Base-by-base conservation (phyloP, 2,888 invertebrate genomes). In the Drosophila pullipes region DNA sequence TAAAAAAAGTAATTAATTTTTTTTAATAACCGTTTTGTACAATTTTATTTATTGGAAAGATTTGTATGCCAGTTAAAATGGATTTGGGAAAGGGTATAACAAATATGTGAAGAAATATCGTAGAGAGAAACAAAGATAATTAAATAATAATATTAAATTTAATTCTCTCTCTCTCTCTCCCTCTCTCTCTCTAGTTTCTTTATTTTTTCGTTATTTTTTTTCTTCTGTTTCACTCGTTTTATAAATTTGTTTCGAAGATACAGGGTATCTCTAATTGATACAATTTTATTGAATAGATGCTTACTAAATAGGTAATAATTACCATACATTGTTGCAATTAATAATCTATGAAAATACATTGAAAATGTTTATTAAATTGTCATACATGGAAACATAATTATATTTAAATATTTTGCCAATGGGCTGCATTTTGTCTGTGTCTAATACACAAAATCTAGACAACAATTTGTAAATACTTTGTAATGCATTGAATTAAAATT, bases 1-100 rank as follows among this genome's bases (percentile, higher is more conserved):
- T 53, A 58, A 58, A 47, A 47, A 57, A 47, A 30, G 3, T 37
- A n/a, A 65, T 41, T 31, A 25, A 3, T 41, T 6, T 57, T 58
- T 62, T 25, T 47, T 52, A 41, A 37, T 16, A 25, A 11, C 3
- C 28, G 25, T 16, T 65, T 31, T 50, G 37, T 28, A 25, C 39
- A 44, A 44, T 11, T 41, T 53, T 25, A 30, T 53, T 35, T 33
- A 39, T 39, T 41, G 39, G 28, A 30, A 22, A 6, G n/a, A 57
- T 30, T 53, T n/a, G n/a, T 5, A 22, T 57, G 28, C 30, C n/a
- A 18, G 3, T 28, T 10, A 13, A 25, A 35, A 35, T 30, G 47
- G 9, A 16, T 3, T 4, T 25, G 4, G 22, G 4, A 16, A 9
- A 47, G n/a, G 39, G 39, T n/a, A 10, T 41, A 41, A 41, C 5